phyloP scores from a whole-genome alignment of 2,113 vertebrate genomes.

The Saimiri boliviensis region DNA sequence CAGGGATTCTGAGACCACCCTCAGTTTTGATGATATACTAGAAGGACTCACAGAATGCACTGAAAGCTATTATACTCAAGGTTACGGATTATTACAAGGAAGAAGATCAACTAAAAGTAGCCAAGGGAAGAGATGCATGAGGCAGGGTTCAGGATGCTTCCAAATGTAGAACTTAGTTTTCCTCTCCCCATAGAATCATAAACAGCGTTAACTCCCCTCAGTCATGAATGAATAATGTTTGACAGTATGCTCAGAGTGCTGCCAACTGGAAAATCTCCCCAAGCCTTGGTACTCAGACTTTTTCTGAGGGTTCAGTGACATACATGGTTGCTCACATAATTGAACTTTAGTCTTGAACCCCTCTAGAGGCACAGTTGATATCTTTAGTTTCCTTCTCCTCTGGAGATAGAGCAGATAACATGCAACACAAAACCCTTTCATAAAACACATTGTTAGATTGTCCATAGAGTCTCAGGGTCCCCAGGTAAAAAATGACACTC shows the following conservation, averaged over 20 bases:
- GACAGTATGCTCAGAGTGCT: neutral
- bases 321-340: neutral
- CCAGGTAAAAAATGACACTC: neutral
- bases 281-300: neutral
- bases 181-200: neutral
- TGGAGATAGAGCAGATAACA: neutral
- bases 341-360: neutral
- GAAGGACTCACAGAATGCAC: neutral
- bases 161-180: neutral
- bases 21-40: neutral
- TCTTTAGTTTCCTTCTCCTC: neutral
- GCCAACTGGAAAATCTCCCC: neutral
- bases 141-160: neutral
- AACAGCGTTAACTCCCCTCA: neutral
- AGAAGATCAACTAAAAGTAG: neutral
- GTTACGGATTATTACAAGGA: neutral
- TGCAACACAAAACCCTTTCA: neutral
- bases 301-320: fast-evolving
- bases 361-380: neutral
- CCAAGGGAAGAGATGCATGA: neutral
- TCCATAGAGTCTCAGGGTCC: too few species aligned
- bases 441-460: neutral
- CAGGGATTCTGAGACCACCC: neutral
- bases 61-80: neutral
- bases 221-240: fast-evolving